Conservation (phyloP, 92 coral and sea anemone species). For the Epizoanthus rinbou region DNA sequence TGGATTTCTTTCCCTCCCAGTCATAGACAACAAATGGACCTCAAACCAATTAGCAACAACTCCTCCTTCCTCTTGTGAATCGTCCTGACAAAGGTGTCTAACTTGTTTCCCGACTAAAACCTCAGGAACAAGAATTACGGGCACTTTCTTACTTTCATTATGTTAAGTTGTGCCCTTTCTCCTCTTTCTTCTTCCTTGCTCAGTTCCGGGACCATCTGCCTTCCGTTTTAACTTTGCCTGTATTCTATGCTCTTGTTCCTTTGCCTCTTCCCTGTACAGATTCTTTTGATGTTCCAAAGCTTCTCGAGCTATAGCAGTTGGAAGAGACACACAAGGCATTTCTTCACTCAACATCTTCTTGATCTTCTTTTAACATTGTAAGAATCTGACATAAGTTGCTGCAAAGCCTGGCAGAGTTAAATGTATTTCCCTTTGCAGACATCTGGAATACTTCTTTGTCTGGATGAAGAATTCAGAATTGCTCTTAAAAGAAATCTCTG, state of each 20-base stretch:
- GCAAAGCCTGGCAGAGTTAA: slow-evolving; percentile 13
- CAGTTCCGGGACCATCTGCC: background rate
- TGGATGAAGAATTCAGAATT: no score
- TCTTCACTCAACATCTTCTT: background rate
- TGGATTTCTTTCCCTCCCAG: slow-evolving; percentile 9
- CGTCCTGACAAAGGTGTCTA: slow-evolving; percentile 12
- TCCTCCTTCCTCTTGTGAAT: background rate
- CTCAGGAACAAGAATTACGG: slow-evolving; percentile 21
- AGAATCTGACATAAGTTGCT: slow-evolving; percentile 17
- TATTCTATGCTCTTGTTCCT: background rate
- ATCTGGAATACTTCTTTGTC: slow-evolving; percentile 49
- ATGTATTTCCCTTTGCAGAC: slow-evolving; percentile 32
- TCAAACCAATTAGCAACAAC: slow-evolving; percentile 16
- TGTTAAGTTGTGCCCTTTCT: background rate
- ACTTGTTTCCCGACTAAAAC: slow-evolving; percentile 37
- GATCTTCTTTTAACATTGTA: background rate
- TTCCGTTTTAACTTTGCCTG: slow-evolving; percentile 1
- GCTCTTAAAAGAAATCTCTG: slow-evolving; percentile 33
- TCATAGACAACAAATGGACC: slow-evolving; percentile 25
- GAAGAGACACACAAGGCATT: background rate
- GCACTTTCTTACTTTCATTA: background rate
- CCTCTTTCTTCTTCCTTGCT: slow-evolving; percentile 1
- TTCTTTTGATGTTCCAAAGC: slow-evolving; percentile 21
- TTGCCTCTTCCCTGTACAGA: background rate
- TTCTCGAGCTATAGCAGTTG: background rate